phyloP scores from a whole-genome alignment of 2,888 invertebrate species.

The Epicampocera succincta region DNA sequence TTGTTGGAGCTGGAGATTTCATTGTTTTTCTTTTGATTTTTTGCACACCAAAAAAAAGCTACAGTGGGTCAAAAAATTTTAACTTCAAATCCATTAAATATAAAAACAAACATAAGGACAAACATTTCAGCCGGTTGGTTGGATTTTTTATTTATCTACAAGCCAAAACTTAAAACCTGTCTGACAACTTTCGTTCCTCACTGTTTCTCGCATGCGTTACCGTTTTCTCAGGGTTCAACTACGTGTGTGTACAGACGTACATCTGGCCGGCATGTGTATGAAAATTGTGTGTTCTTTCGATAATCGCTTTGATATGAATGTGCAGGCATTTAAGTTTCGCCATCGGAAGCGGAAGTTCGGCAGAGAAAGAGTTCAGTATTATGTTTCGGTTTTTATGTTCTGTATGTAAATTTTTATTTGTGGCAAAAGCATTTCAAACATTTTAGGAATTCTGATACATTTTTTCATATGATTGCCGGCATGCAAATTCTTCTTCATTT shows the following conservation, averaged over 20 bases:
- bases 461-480: background rate
- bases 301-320: conserved; percentile 64
- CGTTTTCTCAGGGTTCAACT: background rate
- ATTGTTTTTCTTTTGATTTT: conserved; percentile 15
- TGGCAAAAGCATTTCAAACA: conserved; percentile 17
- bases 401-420: conserved; percentile 9
- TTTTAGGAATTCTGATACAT: conserved; percentile 7
- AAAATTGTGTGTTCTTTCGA: conserved; percentile 53
- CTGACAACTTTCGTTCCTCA: background rate
- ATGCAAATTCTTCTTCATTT: background rate
- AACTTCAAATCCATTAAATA: too few species aligned
- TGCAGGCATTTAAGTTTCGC: conserved; percentile 61
- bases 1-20: conserved; percentile 35
- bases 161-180: too few species aligned
- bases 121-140: background rate
- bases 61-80: too few species aligned
- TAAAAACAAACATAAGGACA: too few species aligned
- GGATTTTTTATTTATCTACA: too few species aligned
- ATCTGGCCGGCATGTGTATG: conserved; percentile 5
- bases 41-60: background rate
- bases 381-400: conserved; percentile 17
- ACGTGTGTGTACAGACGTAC: too few species aligned
- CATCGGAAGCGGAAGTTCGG: conserved; percentile 60
- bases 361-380: conserved; percentile 22
- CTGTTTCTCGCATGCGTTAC: conserved; percentile 10